phyloP scores from a whole-genome alignment of 1,140 invertebrate species.

The Cydia strobilella region DNA sequence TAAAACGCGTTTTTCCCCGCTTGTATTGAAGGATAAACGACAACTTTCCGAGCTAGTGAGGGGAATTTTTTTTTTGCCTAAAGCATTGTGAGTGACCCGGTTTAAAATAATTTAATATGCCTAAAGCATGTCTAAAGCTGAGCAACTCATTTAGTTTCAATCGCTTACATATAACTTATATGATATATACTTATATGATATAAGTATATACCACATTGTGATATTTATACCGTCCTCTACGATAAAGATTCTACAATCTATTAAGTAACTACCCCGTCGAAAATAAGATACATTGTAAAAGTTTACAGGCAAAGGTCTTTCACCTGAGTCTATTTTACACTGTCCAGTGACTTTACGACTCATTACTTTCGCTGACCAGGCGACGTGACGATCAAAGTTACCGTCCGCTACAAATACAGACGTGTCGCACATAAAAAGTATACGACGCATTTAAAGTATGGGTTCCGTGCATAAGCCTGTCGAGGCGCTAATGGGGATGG shows the following conservation, averaged over 20 bases:
- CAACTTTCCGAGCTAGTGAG: no score
- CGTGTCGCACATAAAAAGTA: conserved; percentile 29
- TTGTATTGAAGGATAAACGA: no score
- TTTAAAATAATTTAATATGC: no score
- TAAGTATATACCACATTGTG: background rate
- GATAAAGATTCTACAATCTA: background rate
- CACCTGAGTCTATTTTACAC: conserved; percentile 59
- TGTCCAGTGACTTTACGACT: conserved; percentile 69
- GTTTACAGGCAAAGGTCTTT: conserved; percentile 38
- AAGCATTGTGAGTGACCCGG: no score
- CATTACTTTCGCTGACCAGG: conserved; percentile 68
- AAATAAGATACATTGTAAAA: conserved; percentile 8
- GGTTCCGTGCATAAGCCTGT: conserved; percentile 28
- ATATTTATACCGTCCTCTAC: background rate
- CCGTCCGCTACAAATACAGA: conserved; percentile 31
- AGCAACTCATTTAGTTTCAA: no score
- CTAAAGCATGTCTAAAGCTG: no score
- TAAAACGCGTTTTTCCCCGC: no score
- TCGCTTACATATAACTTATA: no score
- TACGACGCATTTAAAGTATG: conserved; percentile 32
- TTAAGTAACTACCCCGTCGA: conserved; percentile 1
- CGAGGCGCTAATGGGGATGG: conserved; percentile 13
- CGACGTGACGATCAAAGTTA: conserved; percentile 49
- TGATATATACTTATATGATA: no score
- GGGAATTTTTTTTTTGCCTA: no score